Evolutionary conservation across 2,113 vertebrate species (phyloP).

Genomic region (Vidua chalybeata): DNA sequence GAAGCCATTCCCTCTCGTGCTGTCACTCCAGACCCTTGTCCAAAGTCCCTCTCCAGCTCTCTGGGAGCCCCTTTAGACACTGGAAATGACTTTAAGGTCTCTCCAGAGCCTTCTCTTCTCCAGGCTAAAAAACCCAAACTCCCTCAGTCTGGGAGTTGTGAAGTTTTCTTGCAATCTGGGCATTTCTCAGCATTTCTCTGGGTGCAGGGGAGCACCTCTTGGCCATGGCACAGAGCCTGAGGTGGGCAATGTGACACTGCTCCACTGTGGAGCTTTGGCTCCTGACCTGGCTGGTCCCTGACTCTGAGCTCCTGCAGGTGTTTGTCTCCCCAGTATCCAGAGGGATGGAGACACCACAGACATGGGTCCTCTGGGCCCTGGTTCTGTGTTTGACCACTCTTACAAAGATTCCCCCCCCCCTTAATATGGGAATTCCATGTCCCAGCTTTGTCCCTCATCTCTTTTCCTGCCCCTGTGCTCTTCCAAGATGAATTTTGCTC

Average conservation of each 20-base stretch:
- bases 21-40: background rate
- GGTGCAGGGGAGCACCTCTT: background rate
- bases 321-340: background rate
- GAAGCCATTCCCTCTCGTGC: background rate
- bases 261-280: background rate
- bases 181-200: background rate
- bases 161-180: background rate
- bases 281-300: background rate
- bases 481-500: background rate
- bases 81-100: background rate
- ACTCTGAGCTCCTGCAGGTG: background rate
- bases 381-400: background rate
- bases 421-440: background rate
- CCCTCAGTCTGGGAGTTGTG: background rate
- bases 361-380: background rate
- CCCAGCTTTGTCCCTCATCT: background rate
- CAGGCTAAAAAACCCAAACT: background rate
- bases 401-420: background rate
- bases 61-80: background rate
- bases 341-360: background rate
- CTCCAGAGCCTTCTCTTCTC: background rate
- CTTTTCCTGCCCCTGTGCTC: background rate
- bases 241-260: background rate
- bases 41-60: background rate
- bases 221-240: background rate